A percentile compares a stretch with the other conserved stretches of the same genome.
Evolutionary conservation across 2,888 invertebrate genomes (phyloP).

Genomic region (Lordiphosa fenestrarum): DNA sequence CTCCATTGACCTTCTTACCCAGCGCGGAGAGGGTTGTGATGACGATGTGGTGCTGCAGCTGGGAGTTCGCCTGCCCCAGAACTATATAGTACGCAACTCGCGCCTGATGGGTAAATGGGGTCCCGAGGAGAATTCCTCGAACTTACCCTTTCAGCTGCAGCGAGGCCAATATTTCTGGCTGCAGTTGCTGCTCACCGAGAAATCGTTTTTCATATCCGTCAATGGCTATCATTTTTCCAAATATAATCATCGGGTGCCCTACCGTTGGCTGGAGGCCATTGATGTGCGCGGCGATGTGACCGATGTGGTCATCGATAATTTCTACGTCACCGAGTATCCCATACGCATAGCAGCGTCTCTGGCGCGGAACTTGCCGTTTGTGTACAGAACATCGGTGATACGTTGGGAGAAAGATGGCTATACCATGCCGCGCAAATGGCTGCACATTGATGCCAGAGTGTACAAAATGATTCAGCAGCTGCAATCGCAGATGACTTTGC

Average conservation of each 20-base stretch:
- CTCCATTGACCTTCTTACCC: conserved; percentile 42
- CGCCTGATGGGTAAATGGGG: conserved; percentile 86
- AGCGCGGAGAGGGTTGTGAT: neutral
- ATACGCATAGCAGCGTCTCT: conserved; percentile 43
- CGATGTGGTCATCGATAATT: conserved; percentile 81
- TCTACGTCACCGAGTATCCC: conserved; percentile 65
- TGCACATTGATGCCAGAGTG: conserved; percentile 13
- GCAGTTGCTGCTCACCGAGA: conserved; percentile 83
- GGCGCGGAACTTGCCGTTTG: conserved; percentile 16
- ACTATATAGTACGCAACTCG: conserved; percentile 88
- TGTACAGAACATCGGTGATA: neutral
- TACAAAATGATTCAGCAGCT: neutral
- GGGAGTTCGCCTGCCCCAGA: conserved; percentile 87
- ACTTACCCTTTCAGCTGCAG: conserved; percentile 76
- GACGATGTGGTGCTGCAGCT: conserved; percentile 88
- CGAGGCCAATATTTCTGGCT: conserved; percentile 79
- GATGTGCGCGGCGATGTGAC: conserved; percentile 84
- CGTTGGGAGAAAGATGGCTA: neutral
- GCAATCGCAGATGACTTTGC: conserved; percentile 62
- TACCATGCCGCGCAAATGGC: conserved; percentile 18
- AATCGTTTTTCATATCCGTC: conserved; percentile 84
- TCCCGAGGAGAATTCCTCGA: conserved; percentile 84
- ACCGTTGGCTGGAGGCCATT: conserved; percentile 82
- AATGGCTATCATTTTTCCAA: conserved; percentile 87
- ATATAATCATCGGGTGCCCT: conserved; percentile 84